A percentile compares a stretch with the other conserved stretches of the same genome.
phyloP scores from a whole-genome alignment of 2,113 vertebrate species.

The Salvelinus fontinalis region DNA sequence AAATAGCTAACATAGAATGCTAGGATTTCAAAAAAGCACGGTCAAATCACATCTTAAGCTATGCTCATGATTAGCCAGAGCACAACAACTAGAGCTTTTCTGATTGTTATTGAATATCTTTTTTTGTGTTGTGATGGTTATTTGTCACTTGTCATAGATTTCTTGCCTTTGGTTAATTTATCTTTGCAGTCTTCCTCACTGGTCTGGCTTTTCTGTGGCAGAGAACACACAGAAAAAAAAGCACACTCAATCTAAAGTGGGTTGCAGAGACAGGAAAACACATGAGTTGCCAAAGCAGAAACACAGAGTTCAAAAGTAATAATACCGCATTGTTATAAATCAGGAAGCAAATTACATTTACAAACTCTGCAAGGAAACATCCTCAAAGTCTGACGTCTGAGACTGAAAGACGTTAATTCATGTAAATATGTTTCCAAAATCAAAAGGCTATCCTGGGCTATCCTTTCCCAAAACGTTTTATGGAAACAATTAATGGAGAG shows the following conservation, averaged over 20 bases:
- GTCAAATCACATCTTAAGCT: background rate
- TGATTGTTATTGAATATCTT: background rate
- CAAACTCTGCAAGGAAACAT: too few relatives aligned
- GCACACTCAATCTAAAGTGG: background rate
- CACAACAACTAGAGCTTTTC: background rate
- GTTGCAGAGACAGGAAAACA: background rate
- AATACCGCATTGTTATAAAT: too few relatives aligned
- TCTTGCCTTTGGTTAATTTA: constrained; percentile 26
- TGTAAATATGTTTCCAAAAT: too few relatives aligned
- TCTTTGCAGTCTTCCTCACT: constrained; percentile 47
- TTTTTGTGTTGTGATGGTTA: background rate
- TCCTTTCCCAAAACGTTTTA: too few relatives aligned
- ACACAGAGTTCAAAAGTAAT: too few relatives aligned
- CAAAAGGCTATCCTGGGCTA: too few relatives aligned
- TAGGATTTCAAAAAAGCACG: background rate
- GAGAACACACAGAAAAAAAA: background rate
- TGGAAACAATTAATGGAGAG: background rate
- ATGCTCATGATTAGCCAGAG: background rate
- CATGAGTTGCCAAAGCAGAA: too few relatives aligned
- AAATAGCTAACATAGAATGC: too few relatives aligned
- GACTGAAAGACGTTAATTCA: too few relatives aligned
- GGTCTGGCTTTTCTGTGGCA: constrained; percentile 47
- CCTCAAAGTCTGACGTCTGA: too few relatives aligned
- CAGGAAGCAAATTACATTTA: too few relatives aligned
- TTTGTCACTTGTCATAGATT: background rate